Conservation (phyloP, 1,140 invertebrate species). For the Zaprionus ghesquierei region DNA sequence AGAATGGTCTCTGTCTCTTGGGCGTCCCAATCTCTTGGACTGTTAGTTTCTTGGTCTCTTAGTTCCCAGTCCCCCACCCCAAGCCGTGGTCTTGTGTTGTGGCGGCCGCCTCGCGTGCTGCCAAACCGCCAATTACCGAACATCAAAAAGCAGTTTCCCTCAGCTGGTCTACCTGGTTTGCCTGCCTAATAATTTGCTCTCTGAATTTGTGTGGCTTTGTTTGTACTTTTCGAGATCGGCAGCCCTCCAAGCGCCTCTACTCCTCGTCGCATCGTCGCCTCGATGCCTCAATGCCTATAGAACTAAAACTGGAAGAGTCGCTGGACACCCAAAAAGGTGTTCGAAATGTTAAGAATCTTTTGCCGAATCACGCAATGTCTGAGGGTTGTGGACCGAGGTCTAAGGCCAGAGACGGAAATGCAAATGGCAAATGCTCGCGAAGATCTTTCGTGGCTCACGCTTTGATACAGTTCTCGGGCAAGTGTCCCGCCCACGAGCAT, state of each 20-base stretch:
- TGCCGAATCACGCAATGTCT: slow-evolving; percentile 68
- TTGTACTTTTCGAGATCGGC: slow-evolving; percentile 53
- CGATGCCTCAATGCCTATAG: not conserved
- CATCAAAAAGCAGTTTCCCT: slow-evolving; percentile 78
- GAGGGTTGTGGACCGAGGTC: not conserved
- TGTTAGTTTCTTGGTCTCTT: slow-evolving; percentile 16
- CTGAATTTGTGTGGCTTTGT: slow-evolving; percentile 72
- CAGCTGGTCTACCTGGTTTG: slow-evolving; percentile 45
- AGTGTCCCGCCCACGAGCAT: slow-evolving; percentile 43
- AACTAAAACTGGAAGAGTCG: not conserved
- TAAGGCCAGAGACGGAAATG: slow-evolving; percentile 43
- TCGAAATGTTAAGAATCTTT: slow-evolving; percentile 70
- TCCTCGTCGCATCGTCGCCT: too few relatives aligned
- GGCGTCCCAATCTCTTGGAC: not conserved
- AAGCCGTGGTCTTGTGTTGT: slow-evolving; percentile 23
- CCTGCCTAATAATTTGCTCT: slow-evolving; percentile 76
- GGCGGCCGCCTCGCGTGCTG: slow-evolving; percentile 69
- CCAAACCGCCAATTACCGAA: slow-evolving; percentile 80
- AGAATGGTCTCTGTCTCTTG: slow-evolving; percentile 32
- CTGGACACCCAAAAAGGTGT: slow-evolving; percentile 64
- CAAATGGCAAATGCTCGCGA: slow-evolving; percentile 53
- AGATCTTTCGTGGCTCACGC: slow-evolving; percentile 67
- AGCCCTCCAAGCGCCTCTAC: slow-evolving; percentile 11
- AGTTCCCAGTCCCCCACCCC: not conserved
- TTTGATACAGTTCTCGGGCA: slow-evolving; percentile 55